phyloP scores from a whole-genome alignment of 1,140 invertebrate genomes.

The Dreissena rostriformis region DNA sequence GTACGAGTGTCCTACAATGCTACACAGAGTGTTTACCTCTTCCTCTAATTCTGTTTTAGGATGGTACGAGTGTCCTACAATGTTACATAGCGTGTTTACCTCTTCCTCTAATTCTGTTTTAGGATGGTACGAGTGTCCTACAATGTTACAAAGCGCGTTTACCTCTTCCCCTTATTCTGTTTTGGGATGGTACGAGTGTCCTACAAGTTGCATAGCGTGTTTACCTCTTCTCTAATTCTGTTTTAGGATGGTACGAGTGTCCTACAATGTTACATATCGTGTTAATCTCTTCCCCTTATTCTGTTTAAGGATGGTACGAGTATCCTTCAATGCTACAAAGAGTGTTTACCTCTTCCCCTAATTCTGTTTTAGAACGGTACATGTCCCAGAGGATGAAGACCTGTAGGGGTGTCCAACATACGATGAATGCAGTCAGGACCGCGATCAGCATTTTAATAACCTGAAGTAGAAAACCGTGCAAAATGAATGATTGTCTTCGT shows the following conservation, averaged over 20 bases:
- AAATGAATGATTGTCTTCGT: too few species aligned
- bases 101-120: conserved; percentile 4
- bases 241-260: conserved; percentile 60
- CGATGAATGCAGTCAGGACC: conserved; percentile 78
- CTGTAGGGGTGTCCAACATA: conserved; percentile 79
- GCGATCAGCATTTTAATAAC: conserved; percentile 82
- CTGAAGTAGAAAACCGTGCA: conserved; percentile 61
- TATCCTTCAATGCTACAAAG: too few species aligned
- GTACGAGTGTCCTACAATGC: conserved; percentile 76
- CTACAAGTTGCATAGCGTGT: conserved; percentile 62
- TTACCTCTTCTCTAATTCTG: not conserved
- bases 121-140: conserved; percentile 74
- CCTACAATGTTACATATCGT: too few species aligned
- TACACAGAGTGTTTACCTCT: too few species aligned
- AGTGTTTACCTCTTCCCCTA: not conserved
- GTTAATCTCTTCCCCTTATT: not conserved
- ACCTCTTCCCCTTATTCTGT: not conserved
- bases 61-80: conserved; percentile 77
- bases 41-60: conserved; percentile 13
- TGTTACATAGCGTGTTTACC: too few species aligned
- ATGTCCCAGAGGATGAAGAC: conserved; percentile 71
- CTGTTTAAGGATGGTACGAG: conserved; percentile 56
- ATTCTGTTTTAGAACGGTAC: conserved; percentile 54
- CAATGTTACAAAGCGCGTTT: conserved; percentile 41
- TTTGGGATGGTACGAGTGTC: conserved; percentile 70